Evolutionary conservation across 1,140 invertebrate species (phyloP).

Genomic region (Rhynchophorus ferrugineus): DNA sequence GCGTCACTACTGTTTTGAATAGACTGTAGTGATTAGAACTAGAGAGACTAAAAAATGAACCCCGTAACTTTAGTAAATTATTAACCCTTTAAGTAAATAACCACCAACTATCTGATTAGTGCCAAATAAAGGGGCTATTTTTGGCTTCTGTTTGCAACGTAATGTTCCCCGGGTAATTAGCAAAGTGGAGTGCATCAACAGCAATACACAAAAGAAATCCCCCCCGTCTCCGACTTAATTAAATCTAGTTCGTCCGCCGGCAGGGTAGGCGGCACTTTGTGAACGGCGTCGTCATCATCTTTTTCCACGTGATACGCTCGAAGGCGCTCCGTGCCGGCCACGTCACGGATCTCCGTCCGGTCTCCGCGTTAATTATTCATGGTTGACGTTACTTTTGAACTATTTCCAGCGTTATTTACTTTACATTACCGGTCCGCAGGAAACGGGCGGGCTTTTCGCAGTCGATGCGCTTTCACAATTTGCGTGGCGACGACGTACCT

Average conservation of each 20-base stretch:
- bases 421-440: too few relatives aligned
- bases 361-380: not conserved
- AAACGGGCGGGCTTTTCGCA: too few relatives aligned
- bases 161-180: not conserved
- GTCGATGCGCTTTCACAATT: too few relatives aligned
- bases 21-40: too few relatives aligned
- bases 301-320: not conserved
- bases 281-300: not conserved
- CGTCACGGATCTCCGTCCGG: not conserved
- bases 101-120: too few relatives aligned
- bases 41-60: too few relatives aligned
- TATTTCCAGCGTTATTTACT: not conserved
- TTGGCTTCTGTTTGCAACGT: not conserved
- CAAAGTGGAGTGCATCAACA: not conserved
- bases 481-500: too few relatives aligned
- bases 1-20: too few relatives aligned
- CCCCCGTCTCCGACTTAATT: not conserved
- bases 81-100: too few relatives aligned
- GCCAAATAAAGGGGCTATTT: too few relatives aligned
- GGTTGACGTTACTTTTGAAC: not conserved
- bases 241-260: not conserved
- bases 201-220: not conserved
- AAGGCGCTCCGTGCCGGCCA: not conserved
- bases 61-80: too few relatives aligned
- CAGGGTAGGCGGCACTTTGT: not conserved